A percentile compares a stretch with the other conserved stretches of the same genome.
phyloP scores from a whole-genome alignment of 2,888 invertebrate genomes.

The Polietes domitor region DNA sequence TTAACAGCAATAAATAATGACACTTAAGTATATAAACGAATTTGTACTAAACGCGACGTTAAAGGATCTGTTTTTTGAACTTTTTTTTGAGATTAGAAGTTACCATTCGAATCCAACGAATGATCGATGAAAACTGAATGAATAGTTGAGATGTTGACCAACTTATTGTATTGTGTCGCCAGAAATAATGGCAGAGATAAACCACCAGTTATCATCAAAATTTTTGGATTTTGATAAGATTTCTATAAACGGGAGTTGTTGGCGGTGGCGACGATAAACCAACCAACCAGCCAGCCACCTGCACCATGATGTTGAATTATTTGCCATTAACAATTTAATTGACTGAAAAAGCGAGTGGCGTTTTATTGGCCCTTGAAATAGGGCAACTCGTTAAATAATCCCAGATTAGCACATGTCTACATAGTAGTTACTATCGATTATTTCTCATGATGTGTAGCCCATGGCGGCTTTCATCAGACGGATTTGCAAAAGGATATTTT shows the following conservation, averaged over 20 bases:
- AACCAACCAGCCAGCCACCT: not conserved
- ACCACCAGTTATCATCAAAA: slow-evolving; percentile 3
- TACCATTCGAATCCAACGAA: slow-evolving; percentile 16
- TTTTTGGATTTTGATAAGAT: slow-evolving; percentile 61
- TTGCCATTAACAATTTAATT: slow-evolving; percentile 15
- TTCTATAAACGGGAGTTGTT: slow-evolving; percentile 36
- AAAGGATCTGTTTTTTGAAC: not conserved
- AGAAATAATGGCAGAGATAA: not conserved
- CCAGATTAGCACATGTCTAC: not conserved
- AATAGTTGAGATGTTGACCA: slow-evolving; percentile 7
- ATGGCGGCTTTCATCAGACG: too few relatives aligned
- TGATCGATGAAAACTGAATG: slow-evolving; percentile 38
- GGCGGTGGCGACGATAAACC: slow-evolving; percentile 42
- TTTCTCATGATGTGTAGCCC: too few relatives aligned
- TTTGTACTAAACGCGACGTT: not conserved
- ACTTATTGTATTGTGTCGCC: slow-evolving; percentile 34
- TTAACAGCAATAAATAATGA: not conserved
- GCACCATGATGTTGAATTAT: slow-evolving; percentile 35
- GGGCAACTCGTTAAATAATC: not conserved
- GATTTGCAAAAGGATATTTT: too few relatives aligned
- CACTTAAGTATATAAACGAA: not conserved
- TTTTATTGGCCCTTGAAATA: not conserved
- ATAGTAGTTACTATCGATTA: too few relatives aligned
- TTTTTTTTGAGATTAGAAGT: slow-evolving; percentile 4
- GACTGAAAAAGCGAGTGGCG: not conserved